phyloP scores from a whole-genome alignment of 64 coral and sea anemone species.

The Porites australiensis region DNA sequence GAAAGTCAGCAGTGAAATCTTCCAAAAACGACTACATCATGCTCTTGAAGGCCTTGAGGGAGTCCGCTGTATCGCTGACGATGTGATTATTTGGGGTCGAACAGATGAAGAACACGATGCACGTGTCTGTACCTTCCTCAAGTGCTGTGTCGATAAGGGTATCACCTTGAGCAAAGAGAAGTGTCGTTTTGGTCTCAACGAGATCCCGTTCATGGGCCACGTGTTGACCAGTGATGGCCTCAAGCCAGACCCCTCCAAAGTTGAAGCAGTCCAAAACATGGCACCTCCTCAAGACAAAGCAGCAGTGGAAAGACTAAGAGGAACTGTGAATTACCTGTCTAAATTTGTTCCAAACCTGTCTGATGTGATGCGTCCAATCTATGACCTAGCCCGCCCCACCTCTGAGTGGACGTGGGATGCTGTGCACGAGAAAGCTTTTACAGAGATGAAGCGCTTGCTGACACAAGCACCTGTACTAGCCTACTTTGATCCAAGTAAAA shows the following conservation, averaged over 20 bases:
- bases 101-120: slow-evolving; percentile 28
- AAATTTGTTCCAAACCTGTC: too few relatives aligned
- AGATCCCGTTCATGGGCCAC: slow-evolving; percentile 56
- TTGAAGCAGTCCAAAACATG: slow-evolving; percentile 42
- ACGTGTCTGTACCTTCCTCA: slow-evolving; percentile 6
- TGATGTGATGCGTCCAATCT: slow-evolving; percentile 26
- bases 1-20: slow-evolving; percentile 27
- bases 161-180: slow-evolving; percentile 58
- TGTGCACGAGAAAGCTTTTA: too few relatives aligned
- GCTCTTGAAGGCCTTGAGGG: slow-evolving; percentile 29
- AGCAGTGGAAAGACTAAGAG: slow-evolving; percentile 13
- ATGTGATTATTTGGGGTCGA: slow-evolving; percentile 52
- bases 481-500: background rate
- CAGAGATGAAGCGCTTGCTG: too few relatives aligned
- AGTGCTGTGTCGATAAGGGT: background rate
- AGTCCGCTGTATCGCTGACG: slow-evolving; percentile 17
- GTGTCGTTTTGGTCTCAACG: background rate
- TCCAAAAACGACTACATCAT: slow-evolving; percentile 25
- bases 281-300: slow-evolving; percentile 14
- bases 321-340: slow-evolving; percentile 42
- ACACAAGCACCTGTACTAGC: too few relatives aligned
- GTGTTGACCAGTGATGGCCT: background rate
- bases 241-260: slow-evolving; percentile 37
- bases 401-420: too few relatives aligned
- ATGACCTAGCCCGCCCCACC: too few relatives aligned